phyloP scores from a whole-genome alignment of 1,140 invertebrate species.

The Atta cephalotes region DNA sequence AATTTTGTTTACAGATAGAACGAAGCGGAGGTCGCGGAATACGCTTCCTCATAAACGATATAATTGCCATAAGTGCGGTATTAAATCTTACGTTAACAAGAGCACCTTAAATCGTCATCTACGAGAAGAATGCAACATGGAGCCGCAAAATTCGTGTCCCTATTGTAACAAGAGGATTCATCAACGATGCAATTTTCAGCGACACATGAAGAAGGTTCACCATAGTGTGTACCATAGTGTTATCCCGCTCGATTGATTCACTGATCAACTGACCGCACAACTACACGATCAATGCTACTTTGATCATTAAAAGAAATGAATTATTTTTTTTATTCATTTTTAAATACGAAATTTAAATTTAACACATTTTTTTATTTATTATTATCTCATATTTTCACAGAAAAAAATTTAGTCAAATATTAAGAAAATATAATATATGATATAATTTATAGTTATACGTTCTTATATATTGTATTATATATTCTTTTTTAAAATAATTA shows the following conservation, averaged over 20 bases:
- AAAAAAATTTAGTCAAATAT: too few species aligned
- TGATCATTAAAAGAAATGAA: neutral
- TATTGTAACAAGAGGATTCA: constrained; percentile 84
- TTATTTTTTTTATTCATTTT: too few species aligned
- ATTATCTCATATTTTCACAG: too few species aligned
- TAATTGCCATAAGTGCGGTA: constrained; percentile 81
- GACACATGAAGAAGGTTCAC: constrained; percentile 69
- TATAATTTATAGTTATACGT: too few species aligned
- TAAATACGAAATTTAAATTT: too few species aligned
- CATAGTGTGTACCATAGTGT: neutral
- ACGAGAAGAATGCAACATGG: constrained; percentile 87
- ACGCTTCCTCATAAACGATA: constrained; percentile 70
- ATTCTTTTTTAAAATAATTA: too few species aligned
- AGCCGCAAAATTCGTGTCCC: constrained; percentile 86
- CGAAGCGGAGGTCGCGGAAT: neutral
- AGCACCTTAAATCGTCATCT: constrained; percentile 84
- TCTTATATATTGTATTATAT: too few species aligned
- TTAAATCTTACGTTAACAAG: constrained; percentile 85
- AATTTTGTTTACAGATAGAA: constrained; percentile 64
- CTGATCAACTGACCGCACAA: neutral
- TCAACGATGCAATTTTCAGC: constrained; percentile 78
- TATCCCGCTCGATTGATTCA: neutral
- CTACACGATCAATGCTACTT: neutral
- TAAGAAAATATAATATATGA: too few species aligned
- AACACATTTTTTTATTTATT: too few species aligned